phyloP scores from a whole-genome alignment of 2,797 vertebrate genomes.

The Falco novaeseelandiae region DNA sequence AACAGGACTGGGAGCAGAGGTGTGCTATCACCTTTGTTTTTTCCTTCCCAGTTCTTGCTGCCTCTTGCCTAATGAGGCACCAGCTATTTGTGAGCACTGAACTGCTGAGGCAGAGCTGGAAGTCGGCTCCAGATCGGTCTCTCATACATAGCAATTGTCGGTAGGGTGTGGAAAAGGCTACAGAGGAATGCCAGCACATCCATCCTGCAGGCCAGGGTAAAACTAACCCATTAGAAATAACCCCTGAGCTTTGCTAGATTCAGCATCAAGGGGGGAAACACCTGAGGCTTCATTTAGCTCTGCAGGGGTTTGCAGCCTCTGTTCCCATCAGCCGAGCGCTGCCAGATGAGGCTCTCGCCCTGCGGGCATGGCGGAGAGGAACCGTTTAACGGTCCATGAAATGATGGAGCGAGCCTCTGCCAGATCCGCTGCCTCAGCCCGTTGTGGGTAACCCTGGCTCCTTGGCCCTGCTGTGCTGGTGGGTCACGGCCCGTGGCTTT shows the following conservation, averaged over 20 bases:
- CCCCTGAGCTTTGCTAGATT: background rate
- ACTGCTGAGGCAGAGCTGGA: background rate
- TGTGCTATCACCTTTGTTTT: background rate
- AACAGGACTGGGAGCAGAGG: background rate
- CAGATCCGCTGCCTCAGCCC: background rate
- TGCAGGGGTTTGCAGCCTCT: background rate
- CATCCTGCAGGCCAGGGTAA: background rate
- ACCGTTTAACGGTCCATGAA: accelerated
- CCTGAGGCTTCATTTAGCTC: background rate
- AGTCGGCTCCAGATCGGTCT: background rate
- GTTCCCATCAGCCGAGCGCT: background rate
- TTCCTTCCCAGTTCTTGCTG: background rate
- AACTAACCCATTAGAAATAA: background rate
- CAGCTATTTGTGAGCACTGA: background rate
- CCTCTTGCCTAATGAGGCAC: background rate
- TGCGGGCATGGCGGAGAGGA: accelerated
- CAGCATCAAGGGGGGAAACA: background rate
- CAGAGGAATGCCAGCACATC: background rate
- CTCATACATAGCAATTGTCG: accelerated
- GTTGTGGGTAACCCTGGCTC: accelerated
- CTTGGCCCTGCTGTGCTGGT: accelerated
- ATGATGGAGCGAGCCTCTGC: accelerated
- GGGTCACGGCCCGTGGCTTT: accelerated
- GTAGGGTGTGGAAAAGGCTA: background rate
- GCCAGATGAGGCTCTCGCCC: background rate